Evolutionary conservation across 30 jellyfish, hydroid and myxozoan species (phyloP).

Genomic region (Aurelia sp.): DNA sequence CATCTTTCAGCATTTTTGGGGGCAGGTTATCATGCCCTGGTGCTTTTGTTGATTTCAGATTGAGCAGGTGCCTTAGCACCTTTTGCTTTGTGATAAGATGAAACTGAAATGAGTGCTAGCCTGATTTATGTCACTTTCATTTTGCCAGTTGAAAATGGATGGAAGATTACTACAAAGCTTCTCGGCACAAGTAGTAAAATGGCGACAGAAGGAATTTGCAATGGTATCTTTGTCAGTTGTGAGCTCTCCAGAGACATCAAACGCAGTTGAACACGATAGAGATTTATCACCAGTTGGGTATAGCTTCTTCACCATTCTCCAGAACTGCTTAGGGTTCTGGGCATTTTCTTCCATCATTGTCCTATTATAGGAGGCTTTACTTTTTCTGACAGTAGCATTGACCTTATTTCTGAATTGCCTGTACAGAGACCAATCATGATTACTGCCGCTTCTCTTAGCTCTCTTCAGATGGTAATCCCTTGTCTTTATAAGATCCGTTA

Average conservation of each 20-base stretch:
- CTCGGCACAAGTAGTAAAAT: slow-evolving; percentile 59
- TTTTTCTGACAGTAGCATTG: slow-evolving; percentile 9
- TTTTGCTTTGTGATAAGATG: too few species aligned
- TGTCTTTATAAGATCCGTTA: too few species aligned
- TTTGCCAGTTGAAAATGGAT: slow-evolving; percentile 65
- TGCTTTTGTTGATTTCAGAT: too few species aligned
- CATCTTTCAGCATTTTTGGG: too few species aligned
- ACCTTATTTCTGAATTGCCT: too few species aligned
- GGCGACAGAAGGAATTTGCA: slow-evolving; percentile 73
- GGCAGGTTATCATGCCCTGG: too few species aligned
- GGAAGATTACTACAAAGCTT: slow-evolving; percentile 69
- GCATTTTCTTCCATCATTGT: slow-evolving; percentile 61
- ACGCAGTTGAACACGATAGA: slow-evolving; percentile 51
- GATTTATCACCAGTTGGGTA: slow-evolving; percentile 65
- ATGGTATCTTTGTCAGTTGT: slow-evolving; percentile 61
- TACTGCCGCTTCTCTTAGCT: too few species aligned
- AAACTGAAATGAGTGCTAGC: slow-evolving; percentile 45
- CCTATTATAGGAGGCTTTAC: slow-evolving; percentile 65
- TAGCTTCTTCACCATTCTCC: slow-evolving; percentile 34
- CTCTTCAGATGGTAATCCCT: too few species aligned
- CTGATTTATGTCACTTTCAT: slow-evolving; percentile 67
- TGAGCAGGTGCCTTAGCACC: too few species aligned
- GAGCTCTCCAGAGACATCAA: slow-evolving; percentile 67
- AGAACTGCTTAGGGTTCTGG: slow-evolving; percentile 34
- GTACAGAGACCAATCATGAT: too few species aligned